Base-by-base conservation (phyloP, 2,888 invertebrate genomes). In the Alsophila aescularia region DNA sequence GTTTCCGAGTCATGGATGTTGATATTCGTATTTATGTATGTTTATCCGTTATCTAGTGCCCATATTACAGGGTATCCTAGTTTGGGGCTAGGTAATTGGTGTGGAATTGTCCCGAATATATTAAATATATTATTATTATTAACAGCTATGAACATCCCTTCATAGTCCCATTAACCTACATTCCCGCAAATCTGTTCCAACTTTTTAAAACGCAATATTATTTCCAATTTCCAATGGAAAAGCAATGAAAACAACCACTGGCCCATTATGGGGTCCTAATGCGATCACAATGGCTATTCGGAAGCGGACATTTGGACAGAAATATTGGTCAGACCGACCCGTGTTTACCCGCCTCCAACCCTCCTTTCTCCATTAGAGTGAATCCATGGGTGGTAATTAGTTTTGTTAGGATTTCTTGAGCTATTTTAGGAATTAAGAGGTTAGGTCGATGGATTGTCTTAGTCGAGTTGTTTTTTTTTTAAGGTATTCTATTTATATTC, bases 331-430 rank as follows among this genome's bases (percentile, higher is more conserved):
- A 29, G 37, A 18, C 21, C 18, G 18, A 48, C 37, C 37, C 18
- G 2, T 29, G 47, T 37, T 35, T 39, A 13, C 29, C 10, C 27
- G 15, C 29, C 29, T n/a, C 15, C 29, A 9, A n/a, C n/a, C 14
- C 24, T 10, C 21, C 4, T 29, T 12, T 16, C 39, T 13, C 39
- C 6, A 8, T 41, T 3, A 56, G 55, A 60, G 62, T 34, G 50
- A 40, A 49, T 35, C 16, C n/a, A 15, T 15, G 44, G 67, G 66
- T 52, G 58, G 55, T 70, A 72, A 72, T 58, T 52, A 60, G 69
- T 67, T 71, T 72, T 72, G 60, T 42, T 40, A 43, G 64, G 62
- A 53, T 64, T 55, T 51, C 51, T 57, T 40, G 18, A 48, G 57
- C 52, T 63, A 43, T 43, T 55, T 49, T 9, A 18, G 44, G 55